Evolutionary conservation across 2,888 invertebrate species (phyloP).

Genomic region (Gisinianus flammeolus): DNA sequence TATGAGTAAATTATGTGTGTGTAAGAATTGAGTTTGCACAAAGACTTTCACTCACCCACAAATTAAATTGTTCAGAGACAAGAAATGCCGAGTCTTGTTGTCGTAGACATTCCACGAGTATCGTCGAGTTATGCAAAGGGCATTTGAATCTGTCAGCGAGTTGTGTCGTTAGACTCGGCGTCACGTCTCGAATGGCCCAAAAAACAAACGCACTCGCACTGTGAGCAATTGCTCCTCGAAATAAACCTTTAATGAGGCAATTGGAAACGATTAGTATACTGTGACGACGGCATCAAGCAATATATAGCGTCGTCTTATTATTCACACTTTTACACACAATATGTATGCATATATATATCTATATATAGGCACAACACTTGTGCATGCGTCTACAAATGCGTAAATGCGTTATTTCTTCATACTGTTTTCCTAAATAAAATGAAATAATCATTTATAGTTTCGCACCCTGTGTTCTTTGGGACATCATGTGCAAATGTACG

Average conservation of each 20-base stretch:
- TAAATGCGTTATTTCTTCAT: too few relatives aligned
- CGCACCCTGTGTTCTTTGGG: conserved; percentile 70
- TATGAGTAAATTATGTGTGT: too few relatives aligned
- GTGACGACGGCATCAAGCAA: too few relatives aligned
- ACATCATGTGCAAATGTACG: conserved; percentile 70
- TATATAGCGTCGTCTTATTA: too few relatives aligned
- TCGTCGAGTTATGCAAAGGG: conserved; percentile 25
- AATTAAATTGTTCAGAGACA: conserved; percentile 40
- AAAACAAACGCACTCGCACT: conserved; percentile 42
- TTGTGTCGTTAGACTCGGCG: conserved; percentile 35
- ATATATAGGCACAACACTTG: too few relatives aligned
- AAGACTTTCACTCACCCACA: conserved; percentile 34
- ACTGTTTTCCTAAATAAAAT: too few relatives aligned
- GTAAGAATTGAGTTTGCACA: too few relatives aligned
- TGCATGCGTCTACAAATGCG: too few relatives aligned
- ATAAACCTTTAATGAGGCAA: conserved; percentile 37
- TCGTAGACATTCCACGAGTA: conserved; percentile 37
- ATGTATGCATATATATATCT: too few relatives aligned
- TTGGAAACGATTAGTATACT: too few relatives aligned
- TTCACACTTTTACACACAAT: too few relatives aligned
- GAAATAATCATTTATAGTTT: neutral
- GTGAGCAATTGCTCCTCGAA: conserved; percentile 38
- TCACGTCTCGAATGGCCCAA: conserved; percentile 40
- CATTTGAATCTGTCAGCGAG: conserved; percentile 36
- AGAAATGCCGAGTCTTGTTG: conserved; percentile 35